These are phyloP conservation scores for Aphelinus atriplicis DNA, from an alignment of 1,140 invertebrate genomes.

Conservation along the genomic window DNA sequence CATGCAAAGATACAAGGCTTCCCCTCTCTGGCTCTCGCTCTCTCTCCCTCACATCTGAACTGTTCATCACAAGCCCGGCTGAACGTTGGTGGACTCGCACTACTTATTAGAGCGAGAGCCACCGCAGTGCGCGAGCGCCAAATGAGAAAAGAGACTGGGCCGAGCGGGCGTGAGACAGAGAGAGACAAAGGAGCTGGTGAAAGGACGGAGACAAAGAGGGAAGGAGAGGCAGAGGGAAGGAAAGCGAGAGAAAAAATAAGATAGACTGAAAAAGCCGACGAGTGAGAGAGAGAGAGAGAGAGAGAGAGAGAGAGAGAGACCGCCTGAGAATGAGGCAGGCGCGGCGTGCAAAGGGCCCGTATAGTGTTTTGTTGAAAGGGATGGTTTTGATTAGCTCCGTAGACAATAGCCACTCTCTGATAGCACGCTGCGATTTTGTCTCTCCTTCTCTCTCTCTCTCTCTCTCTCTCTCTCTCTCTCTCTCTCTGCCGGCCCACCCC, in stretches of 20 bases:
- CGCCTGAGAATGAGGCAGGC: background rate
- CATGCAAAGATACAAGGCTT: background rate
- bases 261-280: background rate
- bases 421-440: conserved; percentile 51
- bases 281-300: background rate
- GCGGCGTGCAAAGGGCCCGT: conserved; percentile 19
- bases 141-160: no score
- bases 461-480: conserved; percentile 37
- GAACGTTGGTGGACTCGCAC: conserved; percentile 21
- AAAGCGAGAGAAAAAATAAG: background rate
- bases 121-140: no score
- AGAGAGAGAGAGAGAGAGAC: no score
- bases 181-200: conserved; percentile 13
- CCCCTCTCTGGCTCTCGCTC: no score
- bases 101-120: conserved; percentile 24
- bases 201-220: conserved; percentile 1
- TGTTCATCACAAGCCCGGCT: conserved; percentile 22
- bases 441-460: conserved; percentile 39
- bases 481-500: conserved; percentile 42
- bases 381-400: conserved; percentile 67
- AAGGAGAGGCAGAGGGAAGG: background rate
- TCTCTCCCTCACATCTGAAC: background rate
- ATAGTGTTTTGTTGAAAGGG: conserved; percentile 60
- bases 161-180: background rate
- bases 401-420: conserved; percentile 64